Percentiles rank a stretch among this genome's conserved stretches.
Evolutionary conservation across 2,797 vertebrate genomes (phyloP).

Genomic region (Graptemys geographica): DNA sequence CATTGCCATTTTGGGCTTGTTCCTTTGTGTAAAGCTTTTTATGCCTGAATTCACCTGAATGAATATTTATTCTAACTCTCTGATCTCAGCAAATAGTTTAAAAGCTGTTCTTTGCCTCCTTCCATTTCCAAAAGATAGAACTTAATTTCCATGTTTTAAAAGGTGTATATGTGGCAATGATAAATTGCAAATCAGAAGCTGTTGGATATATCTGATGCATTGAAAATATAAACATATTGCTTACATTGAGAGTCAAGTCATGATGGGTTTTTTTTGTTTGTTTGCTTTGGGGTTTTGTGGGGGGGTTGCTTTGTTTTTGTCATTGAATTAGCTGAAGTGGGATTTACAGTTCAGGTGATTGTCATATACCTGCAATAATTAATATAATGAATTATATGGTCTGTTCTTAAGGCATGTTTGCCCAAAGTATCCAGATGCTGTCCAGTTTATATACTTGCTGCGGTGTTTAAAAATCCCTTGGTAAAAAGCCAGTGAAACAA

Average conservation of each 20-base stretch:
- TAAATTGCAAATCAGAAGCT: background rate
- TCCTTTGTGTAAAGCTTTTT: conserved; percentile 21
- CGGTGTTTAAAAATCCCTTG: background rate
- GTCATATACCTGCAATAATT: background rate
- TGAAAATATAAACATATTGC: background rate
- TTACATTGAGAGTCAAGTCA: background rate
- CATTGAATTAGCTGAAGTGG: background rate
- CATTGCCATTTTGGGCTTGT: background rate
- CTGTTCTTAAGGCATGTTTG: background rate
- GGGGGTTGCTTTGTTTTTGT: background rate
- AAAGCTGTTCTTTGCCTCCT: background rate
- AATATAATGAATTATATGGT: background rate
- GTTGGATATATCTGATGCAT: background rate
- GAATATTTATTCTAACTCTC: background rate
- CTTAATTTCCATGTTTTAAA: background rate
- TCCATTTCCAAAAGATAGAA: background rate
- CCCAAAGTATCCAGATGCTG: background rate
- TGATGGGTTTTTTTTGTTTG: background rate
- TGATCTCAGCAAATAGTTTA: background rate
- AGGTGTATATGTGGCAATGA: background rate
- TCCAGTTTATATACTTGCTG: background rate
- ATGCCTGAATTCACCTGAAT: background rate
- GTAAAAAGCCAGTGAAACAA: background rate
- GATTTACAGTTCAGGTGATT: background rate
- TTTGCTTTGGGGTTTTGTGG: background rate